Base-by-base conservation (phyloP, 2,797 vertebrate genomes). In the Falco peregrinus region DNA sequence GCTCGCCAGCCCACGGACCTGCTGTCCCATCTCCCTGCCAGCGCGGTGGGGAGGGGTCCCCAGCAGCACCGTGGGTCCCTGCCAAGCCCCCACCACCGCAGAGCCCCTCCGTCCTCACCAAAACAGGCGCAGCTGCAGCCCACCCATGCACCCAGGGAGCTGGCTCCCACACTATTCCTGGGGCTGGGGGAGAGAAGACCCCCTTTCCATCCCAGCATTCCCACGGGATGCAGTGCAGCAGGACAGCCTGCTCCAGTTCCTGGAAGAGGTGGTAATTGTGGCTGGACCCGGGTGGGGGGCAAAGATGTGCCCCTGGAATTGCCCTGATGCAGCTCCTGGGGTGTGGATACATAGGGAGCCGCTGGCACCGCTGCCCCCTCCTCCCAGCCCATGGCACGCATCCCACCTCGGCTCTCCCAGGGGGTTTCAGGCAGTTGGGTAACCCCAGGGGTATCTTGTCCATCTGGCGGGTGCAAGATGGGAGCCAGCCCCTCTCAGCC, bases 1-100 rank as follows among this genome's bases (percentile, higher is more conserved):
- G 77, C 63, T 68, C 54, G 1, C 56, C 91, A 68, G 80, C 95
- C 95, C 89, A 96, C 87, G 11, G 80, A 94, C 89, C 93, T 86
- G 93, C 95, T 96, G 93, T 92, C 87, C 86, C 63, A 61, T 15
- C 78, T 69, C 69, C 78, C 78, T 82, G 83, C 89, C 91, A 29
- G 7, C 25, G 0, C 8, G 0, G 61, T 0, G 3, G 12, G 41
- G 79, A 45, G 43, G 41, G 8, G 48, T 63, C 86, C 90, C 88
- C 89, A 74, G 18, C 81, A 89, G 67, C 4, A 0, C 61, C 10
- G 9, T 13, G 9, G 31, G 33, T 18, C 53, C 60, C 61, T 67
- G 75, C 74, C 75, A 54, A 85, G 22, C 43, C 51, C 53, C 71
- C 86, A 31, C 89, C 79, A 51, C 33, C 20, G 0, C 71, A 54